Evolutionary conservation across 2,888 invertebrate species (phyloP), one percentile per base, ranked within the genome.

Genomic region (Trimorus sp.): DNA sequence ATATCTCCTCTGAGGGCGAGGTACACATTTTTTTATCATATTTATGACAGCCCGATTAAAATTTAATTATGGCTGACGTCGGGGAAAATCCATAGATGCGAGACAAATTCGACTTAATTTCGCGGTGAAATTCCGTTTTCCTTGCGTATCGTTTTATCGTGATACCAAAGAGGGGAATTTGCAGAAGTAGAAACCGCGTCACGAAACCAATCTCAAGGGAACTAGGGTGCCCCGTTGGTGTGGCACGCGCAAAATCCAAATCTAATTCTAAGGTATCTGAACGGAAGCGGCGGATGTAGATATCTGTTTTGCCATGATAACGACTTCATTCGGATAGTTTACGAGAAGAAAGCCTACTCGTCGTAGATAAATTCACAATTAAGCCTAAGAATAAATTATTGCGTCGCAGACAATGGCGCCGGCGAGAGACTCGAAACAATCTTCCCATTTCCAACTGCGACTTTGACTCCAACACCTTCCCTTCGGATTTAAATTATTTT

Each of bases 221-320:
- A 77, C 71, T 65, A 65, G 79, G 77, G 79, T 77, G 66, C 63
- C 51, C 59, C 73, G 53, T 80, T 53, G 62, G 26, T 26, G 75
- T 62, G 79, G 73, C 79, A 62, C 82, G 83, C 84, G 84, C 80
- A 83, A 85, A 79, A 79, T 77, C 70, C 84, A 66, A 84, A 79
- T 83, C 80, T 83, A 85, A 84, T 83, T 83, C 80, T 66, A 69
- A 73, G 63, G 75, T 59, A 69, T 62, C 68, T 62, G 51, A 80
- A 62, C 82, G 82, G 83, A 85, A 85, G 78, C 73, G 53, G 36
- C 79, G 82, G 83, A 83, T 82, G 81, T 74, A 60, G 65, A 56
- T 79, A 77, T 83, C 79, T 84, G 81, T 84, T 85, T 83, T 74
- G 69, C 79, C 82, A 63, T 62, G 79, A 83, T 83, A 83, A 83